phyloP scores from a whole-genome alignment of 2,797 vertebrate genomes.

The Ctenopoma multispine region DNA sequence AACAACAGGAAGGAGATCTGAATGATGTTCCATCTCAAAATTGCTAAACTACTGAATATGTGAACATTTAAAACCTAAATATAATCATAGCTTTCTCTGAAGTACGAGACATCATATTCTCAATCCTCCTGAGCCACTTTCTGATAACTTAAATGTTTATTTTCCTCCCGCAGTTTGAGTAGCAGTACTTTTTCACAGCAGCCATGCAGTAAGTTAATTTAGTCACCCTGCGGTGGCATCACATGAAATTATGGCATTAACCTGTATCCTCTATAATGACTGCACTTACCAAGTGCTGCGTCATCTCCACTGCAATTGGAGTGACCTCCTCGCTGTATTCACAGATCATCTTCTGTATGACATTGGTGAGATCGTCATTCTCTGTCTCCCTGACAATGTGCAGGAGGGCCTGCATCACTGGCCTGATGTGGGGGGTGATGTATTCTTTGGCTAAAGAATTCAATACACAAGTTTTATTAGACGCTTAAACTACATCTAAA shows the following conservation, averaged over 20 bases:
- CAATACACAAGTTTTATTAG: not conserved
- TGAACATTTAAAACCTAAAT: not conserved
- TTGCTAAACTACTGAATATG: not conserved
- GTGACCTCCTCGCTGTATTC: slow-evolving; percentile 99
- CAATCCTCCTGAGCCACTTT: not conserved
- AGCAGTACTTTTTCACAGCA: not conserved
- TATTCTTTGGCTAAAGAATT: slow-evolving; percentile 94
- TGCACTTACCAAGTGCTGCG: slow-evolving; percentile 94
- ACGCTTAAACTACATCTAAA: not conserved
- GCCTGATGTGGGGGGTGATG: slow-evolving; percentile 96
- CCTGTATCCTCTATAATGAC: not conserved
- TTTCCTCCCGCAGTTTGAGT: not conserved
- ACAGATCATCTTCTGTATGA: slow-evolving; percentile 99
- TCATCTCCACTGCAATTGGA: slow-evolving; percentile 99
- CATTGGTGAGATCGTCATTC: slow-evolving; percentile 99
- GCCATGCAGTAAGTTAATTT: not conserved
- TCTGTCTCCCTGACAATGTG: slow-evolving; percentile 99
- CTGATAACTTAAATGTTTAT: not conserved
- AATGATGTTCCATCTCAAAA: not conserved
- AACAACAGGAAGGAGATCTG: not conserved
- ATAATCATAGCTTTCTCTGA: not conserved
- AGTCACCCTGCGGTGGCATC: not conserved
- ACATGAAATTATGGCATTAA: not conserved
- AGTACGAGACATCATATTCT: not conserved
- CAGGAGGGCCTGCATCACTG: slow-evolving; percentile 99